These are phyloP conservation scores for Coluber constrictor DNA, from an alignment of 2,797 vertebrate genomes.

Conservation along the genomic window DNA sequence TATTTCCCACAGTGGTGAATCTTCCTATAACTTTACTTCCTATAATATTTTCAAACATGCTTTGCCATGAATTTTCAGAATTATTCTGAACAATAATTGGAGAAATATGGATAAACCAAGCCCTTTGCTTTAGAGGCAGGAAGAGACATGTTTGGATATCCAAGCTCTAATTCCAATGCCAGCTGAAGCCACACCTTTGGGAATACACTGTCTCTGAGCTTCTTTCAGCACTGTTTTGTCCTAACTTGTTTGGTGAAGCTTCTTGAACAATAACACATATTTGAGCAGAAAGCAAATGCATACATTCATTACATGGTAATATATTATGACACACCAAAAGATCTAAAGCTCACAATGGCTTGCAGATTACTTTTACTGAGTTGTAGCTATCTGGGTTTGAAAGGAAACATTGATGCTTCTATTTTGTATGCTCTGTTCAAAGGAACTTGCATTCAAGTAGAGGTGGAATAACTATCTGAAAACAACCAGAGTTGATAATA, in stretches of 20 bases:
- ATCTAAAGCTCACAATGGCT: background rate
- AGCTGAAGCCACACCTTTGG: slow-evolving; percentile 50
- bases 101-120: slow-evolving; percentile 55
- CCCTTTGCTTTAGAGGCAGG: slow-evolving; percentile 67
- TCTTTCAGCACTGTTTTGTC: slow-evolving; percentile 44
- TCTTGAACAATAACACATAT: slow-evolving; percentile 11
- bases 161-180: slow-evolving; percentile 45
- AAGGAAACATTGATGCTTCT: background rate
- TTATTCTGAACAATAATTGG: slow-evolving; percentile 50
- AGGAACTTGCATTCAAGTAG: background rate
- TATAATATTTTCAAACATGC: background rate
- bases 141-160: slow-evolving; percentile 64
- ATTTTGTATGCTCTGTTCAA: background rate
- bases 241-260: slow-evolving; percentile 45
- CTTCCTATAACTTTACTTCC: background rate
- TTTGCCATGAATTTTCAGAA: background rate
- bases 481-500: background rate
- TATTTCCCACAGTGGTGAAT: background rate
- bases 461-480: background rate
- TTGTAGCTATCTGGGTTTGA: background rate
- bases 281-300: slow-evolving; percentile 1
- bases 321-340: background rate
- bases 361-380: background rate
- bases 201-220: slow-evolving; percentile 38
- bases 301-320: background rate